Conservation (phyloP, 2,888 invertebrate species). For the Zeuzera pyrina region DNA sequence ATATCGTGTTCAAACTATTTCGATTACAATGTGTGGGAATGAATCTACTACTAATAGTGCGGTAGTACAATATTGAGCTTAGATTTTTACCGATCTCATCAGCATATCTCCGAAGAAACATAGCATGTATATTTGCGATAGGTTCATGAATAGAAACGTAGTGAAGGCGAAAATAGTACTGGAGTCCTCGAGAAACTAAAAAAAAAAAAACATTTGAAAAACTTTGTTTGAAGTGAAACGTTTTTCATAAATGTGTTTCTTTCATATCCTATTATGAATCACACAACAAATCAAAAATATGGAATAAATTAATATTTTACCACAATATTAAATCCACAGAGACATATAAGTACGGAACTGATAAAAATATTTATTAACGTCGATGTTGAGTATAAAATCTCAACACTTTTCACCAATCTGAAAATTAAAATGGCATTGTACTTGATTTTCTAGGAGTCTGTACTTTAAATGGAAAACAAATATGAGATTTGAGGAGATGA, state of each 20-base stretch:
- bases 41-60: too few species aligned
- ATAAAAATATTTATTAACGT: slow-evolving; percentile 42
- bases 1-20: too few species aligned
- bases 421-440: too few species aligned
- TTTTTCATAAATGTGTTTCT: neutral
- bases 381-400: slow-evolving; percentile 38
- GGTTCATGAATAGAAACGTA: slow-evolving; percentile 35
- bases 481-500: too few species aligned
- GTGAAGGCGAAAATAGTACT: slow-evolving; percentile 28
- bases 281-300: neutral
- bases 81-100: slow-evolving; percentile 45
- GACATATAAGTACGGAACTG: slow-evolving; percentile 46
- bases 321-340: slow-evolving; percentile 47
- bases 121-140: slow-evolving; percentile 41
- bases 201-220: slow-evolving; percentile 4
- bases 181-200: slow-evolving; percentile 32
- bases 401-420: slow-evolving; percentile 42
- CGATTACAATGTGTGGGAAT: too few species aligned
- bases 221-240: neutral
- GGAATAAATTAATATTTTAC: slow-evolving; percentile 21
- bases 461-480: too few species aligned
- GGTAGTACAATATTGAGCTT: too few species aligned
- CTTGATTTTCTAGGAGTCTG: too few species aligned
- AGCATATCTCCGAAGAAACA: slow-evolving; percentile 50
- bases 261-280: neutral